Conservation (phyloP, 2,888 invertebrate species). For the Trissolcus japonicus region DNA sequence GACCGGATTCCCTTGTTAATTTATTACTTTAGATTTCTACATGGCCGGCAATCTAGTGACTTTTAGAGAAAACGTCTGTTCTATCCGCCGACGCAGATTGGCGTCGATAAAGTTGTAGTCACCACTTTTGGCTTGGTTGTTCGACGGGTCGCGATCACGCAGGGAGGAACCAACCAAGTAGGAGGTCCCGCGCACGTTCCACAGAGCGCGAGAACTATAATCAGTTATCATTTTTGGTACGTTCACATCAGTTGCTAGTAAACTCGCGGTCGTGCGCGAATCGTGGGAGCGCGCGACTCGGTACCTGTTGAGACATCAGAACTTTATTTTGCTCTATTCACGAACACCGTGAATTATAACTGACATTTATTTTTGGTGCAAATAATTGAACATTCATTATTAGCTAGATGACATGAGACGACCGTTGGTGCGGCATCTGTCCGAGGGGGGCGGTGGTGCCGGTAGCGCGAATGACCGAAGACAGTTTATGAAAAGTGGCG, state of each 20-base stretch:
- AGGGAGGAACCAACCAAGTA: constrained; percentile 31
- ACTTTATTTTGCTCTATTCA: neutral
- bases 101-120: neutral
- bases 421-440: constrained; percentile 72
- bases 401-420: constrained; percentile 67
- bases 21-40: no score
- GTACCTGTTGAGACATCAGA: neutral
- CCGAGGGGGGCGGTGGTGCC: constrained; percentile 70
- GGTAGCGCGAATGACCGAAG: constrained; percentile 61
- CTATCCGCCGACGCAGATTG: neutral
- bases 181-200: constrained; percentile 37
- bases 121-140: neutral
- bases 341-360: neutral
- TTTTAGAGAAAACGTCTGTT: neutral
- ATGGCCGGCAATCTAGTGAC: constrained; percentile 3
- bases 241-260: constrained; percentile 63
- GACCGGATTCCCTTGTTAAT: no score
- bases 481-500: constrained; percentile 62
- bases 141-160: constrained; percentile 32
- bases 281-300: constrained; percentile 12
- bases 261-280: constrained; percentile 59
- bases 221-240: constrained; percentile 49
- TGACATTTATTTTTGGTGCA: neutral
- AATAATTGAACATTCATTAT: no score
- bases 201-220: constrained; percentile 26